phyloP scores from a whole-genome alignment of 1,140 invertebrate species.

The Drosophila repleta region DNA sequence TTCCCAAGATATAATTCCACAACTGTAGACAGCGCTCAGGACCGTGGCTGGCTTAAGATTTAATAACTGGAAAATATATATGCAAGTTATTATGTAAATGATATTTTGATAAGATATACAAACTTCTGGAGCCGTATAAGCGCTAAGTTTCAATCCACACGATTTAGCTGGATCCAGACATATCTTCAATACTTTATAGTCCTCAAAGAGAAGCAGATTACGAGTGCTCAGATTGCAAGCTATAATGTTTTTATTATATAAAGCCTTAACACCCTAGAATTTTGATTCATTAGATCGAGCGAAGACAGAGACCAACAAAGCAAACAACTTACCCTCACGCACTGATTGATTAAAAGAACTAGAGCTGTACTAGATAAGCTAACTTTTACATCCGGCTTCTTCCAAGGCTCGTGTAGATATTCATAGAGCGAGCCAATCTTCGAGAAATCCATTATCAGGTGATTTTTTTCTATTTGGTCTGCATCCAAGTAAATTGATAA shows the following conservation, averaged over 20 bases:
- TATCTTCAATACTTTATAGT: background rate
- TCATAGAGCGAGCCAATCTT: too few relatives aligned
- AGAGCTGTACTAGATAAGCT: too few relatives aligned
- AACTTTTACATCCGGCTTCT: too few relatives aligned
- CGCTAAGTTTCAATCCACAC: background rate
- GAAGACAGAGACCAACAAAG: background rate
- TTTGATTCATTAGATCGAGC: background rate
- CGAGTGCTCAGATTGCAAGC: background rate
- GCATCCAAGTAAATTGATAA: too few relatives aligned
- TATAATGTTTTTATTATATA: background rate
- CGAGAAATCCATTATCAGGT: too few relatives aligned
- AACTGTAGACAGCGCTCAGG: background rate
- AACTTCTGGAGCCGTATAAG: background rate
- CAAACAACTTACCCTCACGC: too few relatives aligned
- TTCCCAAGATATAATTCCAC: slow-evolving; percentile 13
- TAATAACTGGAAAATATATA: too few relatives aligned
- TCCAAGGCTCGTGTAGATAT: too few relatives aligned
- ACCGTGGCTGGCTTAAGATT: too few relatives aligned
- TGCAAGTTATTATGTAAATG: background rate
- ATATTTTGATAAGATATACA: background rate
- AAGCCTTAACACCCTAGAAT: background rate
- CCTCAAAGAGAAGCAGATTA: background rate
- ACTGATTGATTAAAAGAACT: too few relatives aligned
- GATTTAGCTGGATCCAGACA: background rate
- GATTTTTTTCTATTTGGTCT: too few relatives aligned